Conservation (phyloP, 2,113 vertebrate species). For the Madoqua kirkii region DNA sequence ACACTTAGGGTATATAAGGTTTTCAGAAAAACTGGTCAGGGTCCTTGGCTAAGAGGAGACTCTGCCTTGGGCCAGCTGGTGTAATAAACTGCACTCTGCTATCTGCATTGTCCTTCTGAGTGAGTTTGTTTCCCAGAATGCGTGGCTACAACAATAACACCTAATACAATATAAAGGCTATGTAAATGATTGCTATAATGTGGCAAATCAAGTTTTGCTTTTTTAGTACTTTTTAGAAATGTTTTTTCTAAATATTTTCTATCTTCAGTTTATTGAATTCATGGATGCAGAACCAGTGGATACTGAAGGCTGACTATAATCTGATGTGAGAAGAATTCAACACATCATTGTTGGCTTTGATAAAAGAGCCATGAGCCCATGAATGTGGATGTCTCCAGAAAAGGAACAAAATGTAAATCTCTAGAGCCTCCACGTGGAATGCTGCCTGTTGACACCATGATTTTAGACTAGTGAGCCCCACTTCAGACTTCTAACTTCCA, state of each 20-base stretch:
- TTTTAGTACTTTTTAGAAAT: not conserved
- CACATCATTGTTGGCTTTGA: not conserved
- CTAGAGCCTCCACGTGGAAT: too few species aligned
- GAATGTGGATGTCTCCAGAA: not conserved
- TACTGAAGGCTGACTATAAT: not conserved
- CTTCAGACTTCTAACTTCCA: not conserved
- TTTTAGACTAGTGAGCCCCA: not conserved
- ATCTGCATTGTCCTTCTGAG: too few species aligned
- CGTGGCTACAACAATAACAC: not conserved
- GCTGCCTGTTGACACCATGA: not conserved
- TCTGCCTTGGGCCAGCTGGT: accelerated
- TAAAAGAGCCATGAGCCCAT: not conserved
- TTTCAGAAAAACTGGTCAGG: too few species aligned
- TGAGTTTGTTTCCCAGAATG: too few species aligned
- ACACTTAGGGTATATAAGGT: too few species aligned
- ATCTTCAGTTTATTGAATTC: not conserved
- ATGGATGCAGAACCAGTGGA: not conserved
- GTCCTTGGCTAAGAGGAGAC: too few species aligned
- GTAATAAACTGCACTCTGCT: too few species aligned
- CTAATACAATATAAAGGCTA: not conserved
- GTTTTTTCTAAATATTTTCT: not conserved
- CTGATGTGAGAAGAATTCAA: not conserved
- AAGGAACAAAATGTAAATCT: not conserved
- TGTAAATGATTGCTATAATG: not conserved
- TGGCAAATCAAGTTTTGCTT: not conserved